Conservation (phyloP, 2,113 vertebrate genomes). For the Ornithorhynchus anatinus region DNA sequence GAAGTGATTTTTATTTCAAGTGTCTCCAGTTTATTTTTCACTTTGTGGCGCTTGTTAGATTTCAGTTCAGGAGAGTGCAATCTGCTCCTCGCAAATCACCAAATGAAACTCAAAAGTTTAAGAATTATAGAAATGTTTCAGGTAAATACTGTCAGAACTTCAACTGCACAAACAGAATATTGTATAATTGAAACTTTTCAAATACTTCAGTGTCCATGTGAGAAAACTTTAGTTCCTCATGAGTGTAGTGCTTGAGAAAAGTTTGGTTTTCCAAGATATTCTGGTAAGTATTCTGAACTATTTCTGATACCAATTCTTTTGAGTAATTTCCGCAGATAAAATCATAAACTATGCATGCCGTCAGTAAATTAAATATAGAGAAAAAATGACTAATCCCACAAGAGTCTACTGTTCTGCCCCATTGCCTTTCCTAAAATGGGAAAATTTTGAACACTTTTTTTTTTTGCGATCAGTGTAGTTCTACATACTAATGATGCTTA, state of each 20-base stretch:
- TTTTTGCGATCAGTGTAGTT: too few species aligned
- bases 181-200: slow-evolving; percentile 8
- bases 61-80: slow-evolving; percentile 64
- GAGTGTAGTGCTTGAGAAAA: neutral
- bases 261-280: slow-evolving; percentile 33
- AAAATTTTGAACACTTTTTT: neutral
- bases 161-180: slow-evolving; percentile 23
- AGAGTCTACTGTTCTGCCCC: neutral
- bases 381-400: neutral
- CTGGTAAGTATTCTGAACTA: slow-evolving; percentile 10
- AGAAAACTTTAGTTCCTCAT: slow-evolving; percentile 2
- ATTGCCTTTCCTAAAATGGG: neutral
- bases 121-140: slow-evolving; percentile 55
- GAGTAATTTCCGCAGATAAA: neutral
- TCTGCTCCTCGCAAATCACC: slow-evolving; percentile 65
- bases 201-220: slow-evolving; percentile 15
- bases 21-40: slow-evolving; percentile 68
- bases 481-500: too few species aligned
- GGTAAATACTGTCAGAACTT: slow-evolving; percentile 41
- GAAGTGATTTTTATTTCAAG: slow-evolving; percentile 67
- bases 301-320: neutral
- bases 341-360: neutral
- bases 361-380: neutral
- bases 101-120: slow-evolving; percentile 50
- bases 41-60: slow-evolving; percentile 62